Percentiles rank a stretch among this genome's conserved stretches.
These are phyloP conservation scores for Himalopsyche kuldschensis DNA, from an alignment of 2,888 invertebrate genomes.

Conservation along the genomic window DNA sequence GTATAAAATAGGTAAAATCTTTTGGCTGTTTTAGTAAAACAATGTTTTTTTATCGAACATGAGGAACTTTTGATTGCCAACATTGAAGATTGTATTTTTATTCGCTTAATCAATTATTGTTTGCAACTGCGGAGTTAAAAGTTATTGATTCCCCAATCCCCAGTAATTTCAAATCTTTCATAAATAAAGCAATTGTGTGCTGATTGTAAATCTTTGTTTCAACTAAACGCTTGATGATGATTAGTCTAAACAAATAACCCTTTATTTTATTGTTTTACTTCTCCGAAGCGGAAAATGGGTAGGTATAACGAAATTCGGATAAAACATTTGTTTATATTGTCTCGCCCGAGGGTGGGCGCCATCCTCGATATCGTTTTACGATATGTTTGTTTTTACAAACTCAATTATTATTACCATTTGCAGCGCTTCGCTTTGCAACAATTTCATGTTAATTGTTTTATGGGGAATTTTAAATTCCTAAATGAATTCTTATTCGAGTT, in stretches of 20 bases:
- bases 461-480: constrained; percentile 5
- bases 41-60: too few relatives aligned
- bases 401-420: constrained; percentile 12
- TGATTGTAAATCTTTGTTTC: not conserved
- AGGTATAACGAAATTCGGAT: not conserved
- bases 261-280: not conserved
- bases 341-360: not conserved
- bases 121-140: too few relatives aligned
- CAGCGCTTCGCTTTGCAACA: constrained; percentile 5
- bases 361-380: constrained; percentile 21
- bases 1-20: too few relatives aligned
- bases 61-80: too few relatives aligned
- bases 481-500: not conserved
- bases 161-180: not conserved
- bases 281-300: not conserved
- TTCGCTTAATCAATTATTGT: too few relatives aligned
- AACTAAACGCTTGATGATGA: not conserved
- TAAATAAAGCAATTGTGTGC: not conserved
- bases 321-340: constrained; percentile 5
- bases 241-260: not conserved
- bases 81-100: too few relatives aligned
- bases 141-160: too few relatives aligned
- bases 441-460: constrained; percentile 27
- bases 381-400: constrained; percentile 30
- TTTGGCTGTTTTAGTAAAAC: too few relatives aligned